phyloP scores from a whole-genome alignment of 2,113 vertebrate genomes.

The Puma concolor region DNA sequence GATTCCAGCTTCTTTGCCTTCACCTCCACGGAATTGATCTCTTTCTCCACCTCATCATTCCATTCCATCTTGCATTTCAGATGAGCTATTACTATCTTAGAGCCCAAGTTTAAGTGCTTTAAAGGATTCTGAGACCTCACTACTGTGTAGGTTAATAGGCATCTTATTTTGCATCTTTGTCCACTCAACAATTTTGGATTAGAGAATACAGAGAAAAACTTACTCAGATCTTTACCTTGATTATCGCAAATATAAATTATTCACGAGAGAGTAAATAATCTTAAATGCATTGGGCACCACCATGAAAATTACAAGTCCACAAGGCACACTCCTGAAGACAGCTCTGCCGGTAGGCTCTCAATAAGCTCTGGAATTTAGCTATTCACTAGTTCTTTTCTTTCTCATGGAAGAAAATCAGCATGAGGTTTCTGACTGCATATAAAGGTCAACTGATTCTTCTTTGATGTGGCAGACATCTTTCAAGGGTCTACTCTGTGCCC shows the following conservation, averaged over 20 bases:
- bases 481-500: background rate
- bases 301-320: background rate
- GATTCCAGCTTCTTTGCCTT: background rate
- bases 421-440: background rate
- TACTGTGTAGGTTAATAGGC: background rate
- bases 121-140: background rate
- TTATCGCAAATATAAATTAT: background rate
- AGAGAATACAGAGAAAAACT: background rate
- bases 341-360: background rate
- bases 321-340: background rate
- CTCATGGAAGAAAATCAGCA: background rate
- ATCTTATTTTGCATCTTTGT: background rate
- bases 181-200: background rate
- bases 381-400: background rate
- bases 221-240: background rate
- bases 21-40: background rate
- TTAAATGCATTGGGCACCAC: background rate
- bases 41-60: background rate
- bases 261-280: background rate
- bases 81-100: background rate
- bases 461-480: background rate
- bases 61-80: background rate
- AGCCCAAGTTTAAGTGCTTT: background rate
- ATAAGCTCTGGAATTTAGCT: background rate
- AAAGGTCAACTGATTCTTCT: background rate